These are phyloP conservation scores for Diphyllodes magnificus DNA, from an alignment of 2,113 vertebrate species.

Conservation along the genomic window DNA sequence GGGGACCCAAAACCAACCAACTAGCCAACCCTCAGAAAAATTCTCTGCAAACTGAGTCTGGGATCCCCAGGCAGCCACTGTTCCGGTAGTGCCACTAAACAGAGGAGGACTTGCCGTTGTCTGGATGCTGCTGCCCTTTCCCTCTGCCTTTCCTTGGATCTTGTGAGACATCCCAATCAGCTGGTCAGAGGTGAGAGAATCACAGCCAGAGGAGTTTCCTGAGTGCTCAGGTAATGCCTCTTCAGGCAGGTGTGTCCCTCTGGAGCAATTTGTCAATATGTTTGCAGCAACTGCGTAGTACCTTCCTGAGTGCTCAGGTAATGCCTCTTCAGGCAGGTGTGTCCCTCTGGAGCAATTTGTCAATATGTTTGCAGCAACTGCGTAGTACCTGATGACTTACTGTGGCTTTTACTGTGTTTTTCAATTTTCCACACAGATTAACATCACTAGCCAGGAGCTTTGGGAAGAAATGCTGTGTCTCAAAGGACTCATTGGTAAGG, in stretches of 20 bases:
- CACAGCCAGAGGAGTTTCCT: neutral
- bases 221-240: neutral
- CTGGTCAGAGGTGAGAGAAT: neutral
- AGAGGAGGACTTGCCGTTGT: neutral
- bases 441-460: slow-evolving; percentile 84
- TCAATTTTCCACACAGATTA: slow-evolving; percentile 68
- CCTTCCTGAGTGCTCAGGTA: neutral
- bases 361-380: neutral
- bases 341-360: neutral
- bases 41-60: neutral
- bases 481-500: slow-evolving; percentile 87
- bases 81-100: neutral
- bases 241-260: neutral
- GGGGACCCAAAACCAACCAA: neutral
- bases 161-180: neutral
- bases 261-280: neutral
- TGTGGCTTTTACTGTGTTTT: neutral
- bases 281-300: neutral
- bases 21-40: neutral
- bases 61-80: neutral
- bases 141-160: neutral
- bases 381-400: neutral
- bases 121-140: neutral
- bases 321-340: neutral
- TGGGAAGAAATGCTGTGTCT: slow-evolving; percentile 87